Base-by-base conservation (phyloP, 2,888 invertebrate species). In the Diarsia brunnea region DNA sequence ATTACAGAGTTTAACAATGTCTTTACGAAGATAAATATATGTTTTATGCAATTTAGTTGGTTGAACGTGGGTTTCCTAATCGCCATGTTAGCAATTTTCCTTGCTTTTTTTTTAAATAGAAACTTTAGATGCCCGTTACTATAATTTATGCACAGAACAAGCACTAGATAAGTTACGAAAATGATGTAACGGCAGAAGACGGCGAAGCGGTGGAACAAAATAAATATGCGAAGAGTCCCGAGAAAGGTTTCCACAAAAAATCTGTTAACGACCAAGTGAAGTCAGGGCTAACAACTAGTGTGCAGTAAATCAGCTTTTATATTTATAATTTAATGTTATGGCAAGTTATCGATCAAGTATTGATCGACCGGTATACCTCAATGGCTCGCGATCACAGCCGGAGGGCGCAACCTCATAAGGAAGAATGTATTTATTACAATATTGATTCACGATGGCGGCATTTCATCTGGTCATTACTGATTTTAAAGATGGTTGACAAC, bases 391-490 rank as follows among this genome's bases (percentile, higher is more conserved):
- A 27, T 11, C 47, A 10, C 8, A 4, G 53, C 58, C 49, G 0
- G 31, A 11, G 45, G 58, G 38, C 51, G 45, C 45, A n/a, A 21
- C n/a, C 60, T 67, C 38, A 4, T 73, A 51, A 5, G 72, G 74
- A 74, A 27, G 27, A 43, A 47, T 4, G 60, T 61, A 72, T 79
- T 64, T 72, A 72, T 72, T 79, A n/a, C 63, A 70, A 64, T 75
- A 73, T 69, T 69, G 43, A 72, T 83, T 72, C 72, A 75, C 72
- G 24, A 75, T 82, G 69, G 63, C 49, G n/a, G 58, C 58, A 65
- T 76, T 49, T 71, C 43, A 81, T 76, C 49, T 24, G 47, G 31
- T 61, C 38, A 69, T 69, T 60, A 65, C 2, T 58, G 24, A 49
- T 60, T 76, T 58, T 63, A 10, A n/a, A 38, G 2, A 67, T 64